phyloP scores from a whole-genome alignment of 2,888 invertebrate species.

The Ommatoiulus sabulosus region DNA sequence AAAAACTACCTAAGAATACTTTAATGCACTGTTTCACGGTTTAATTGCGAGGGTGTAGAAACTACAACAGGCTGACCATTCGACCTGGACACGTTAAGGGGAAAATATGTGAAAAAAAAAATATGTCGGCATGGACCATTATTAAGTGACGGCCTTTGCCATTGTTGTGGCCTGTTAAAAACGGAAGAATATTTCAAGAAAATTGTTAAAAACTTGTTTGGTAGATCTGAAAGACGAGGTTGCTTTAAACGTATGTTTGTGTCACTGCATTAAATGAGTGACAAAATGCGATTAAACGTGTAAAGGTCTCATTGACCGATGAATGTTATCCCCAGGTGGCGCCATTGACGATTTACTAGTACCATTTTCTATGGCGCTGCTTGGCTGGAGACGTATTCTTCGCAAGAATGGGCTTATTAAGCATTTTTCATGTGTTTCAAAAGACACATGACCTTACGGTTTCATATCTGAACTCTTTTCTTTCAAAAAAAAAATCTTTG shows the following conservation, averaged over 20 bases:
- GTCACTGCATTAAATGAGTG: not conserved
- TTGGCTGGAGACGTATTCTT: constrained; percentile 29
- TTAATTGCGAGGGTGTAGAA: not conserved
- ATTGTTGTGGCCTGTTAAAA: constrained; percentile 13
- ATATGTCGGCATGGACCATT: not conserved
- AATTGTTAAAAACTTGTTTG: not conserved
- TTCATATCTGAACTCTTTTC: constrained; percentile 27
- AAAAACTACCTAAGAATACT: not conserved
- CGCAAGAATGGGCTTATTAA: constrained; percentile 26
- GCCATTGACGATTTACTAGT: not conserved
- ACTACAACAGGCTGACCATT: not conserved
- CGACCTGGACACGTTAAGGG: constrained; percentile 30
- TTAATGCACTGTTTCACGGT: constrained; percentile 18
- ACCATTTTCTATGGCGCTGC: not conserved
- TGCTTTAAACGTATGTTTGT: not conserved
- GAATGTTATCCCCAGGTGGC: constrained; percentile 26
- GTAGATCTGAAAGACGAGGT: not conserved
- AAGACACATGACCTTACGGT: constrained; percentile 42
- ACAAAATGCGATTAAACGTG: not conserved
- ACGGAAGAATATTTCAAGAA: not conserved
- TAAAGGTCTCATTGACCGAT: not conserved
- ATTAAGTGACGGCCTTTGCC: not conserved
- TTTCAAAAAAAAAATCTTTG: not conserved
- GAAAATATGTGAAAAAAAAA: not conserved
- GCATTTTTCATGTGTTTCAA: constrained; percentile 15